Base-by-base conservation (phyloP, 1,140 invertebrate species). In the Leptinotarsa texana region DNA sequence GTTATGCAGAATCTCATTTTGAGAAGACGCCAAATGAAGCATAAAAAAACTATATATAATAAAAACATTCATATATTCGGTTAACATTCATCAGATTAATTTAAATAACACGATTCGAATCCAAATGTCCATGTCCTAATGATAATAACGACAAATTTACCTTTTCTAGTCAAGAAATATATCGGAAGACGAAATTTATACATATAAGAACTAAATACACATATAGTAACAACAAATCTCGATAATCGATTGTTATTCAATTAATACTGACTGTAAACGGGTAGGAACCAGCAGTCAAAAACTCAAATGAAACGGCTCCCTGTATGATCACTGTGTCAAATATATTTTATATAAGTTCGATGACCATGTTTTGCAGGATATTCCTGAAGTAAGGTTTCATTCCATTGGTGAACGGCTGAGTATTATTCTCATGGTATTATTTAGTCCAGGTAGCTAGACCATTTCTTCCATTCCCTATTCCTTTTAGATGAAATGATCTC, bases 51-150 rank as follows among this genome's bases (percentile, higher is more conserved):
- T 27, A 21, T 22, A 4, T 65, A 48, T 69, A 69, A 18, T 49
- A 48, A 48, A 69, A 69, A 69, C 68, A 69, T 69, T 69, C 18
- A 48, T 69, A 22, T 67, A 33, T 17, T 67, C 65, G n/a, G 15
- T 57, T 65, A 49, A 69, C 68, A 69, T 69, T 47, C 42, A 69
- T 69, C 68, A 69, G 27, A 69, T 69, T 48, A 15, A 69, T 69
- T 69, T 69, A 69, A 69, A 42, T 42, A 11, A 42, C 8, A 42
- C 33, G 33, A 42, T 42, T 42, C 33, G 11, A 8, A 2, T 42
- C 8, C 42, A 69, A 69, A 57, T 57, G 13, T 57, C n/a, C 51
- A 57, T 18, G 51, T 57, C 13, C 51, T 17, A 18, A 57, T 17
- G 3, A 57, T 57, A 17, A 18, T 57, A 17, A 57, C 51, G n/a